phyloP scores from a whole-genome alignment of 2,113 vertebrate species.

The Galeopterus variegatus region DNA sequence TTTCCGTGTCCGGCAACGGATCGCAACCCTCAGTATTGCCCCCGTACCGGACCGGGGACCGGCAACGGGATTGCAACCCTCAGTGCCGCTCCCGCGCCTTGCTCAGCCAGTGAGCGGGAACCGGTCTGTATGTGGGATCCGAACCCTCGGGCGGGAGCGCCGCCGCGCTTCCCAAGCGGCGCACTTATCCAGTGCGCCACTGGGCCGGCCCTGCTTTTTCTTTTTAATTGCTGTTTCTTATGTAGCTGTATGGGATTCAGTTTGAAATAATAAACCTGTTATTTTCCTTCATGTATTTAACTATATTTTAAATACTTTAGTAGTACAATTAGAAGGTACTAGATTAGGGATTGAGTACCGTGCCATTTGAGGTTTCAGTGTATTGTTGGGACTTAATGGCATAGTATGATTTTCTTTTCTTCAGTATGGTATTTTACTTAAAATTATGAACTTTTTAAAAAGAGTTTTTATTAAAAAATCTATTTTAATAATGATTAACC shows the following conservation, averaged over 20 bases:
- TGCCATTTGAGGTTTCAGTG: neutral
- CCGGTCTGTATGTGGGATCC: too few relatives aligned
- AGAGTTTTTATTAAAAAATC: neutral
- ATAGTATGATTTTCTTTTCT: neutral
- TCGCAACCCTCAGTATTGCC: too few relatives aligned
- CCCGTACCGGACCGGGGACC: too few relatives aligned
- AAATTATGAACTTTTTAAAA: constrained; percentile 3
- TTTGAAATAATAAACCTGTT: constrained; percentile 29
- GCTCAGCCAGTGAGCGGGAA: too few relatives aligned
- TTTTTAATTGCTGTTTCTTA: constrained; percentile 32
- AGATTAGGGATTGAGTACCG: neutral
- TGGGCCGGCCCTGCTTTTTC: too few relatives aligned
- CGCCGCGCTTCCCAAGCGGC: too few relatives aligned
- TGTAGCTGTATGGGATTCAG: neutral
- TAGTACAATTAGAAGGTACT: neutral
- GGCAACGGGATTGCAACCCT: too few relatives aligned
- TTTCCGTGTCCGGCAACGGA: too few relatives aligned
- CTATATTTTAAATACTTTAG: neutral
- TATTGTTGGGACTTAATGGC: neutral
- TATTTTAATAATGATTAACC: constrained; percentile 5
- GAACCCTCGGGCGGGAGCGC: too few relatives aligned
- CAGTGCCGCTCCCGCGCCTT: too few relatives aligned
- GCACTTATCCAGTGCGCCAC: too few relatives aligned
- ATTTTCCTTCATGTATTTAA: neutral
- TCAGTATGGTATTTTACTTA: constrained; percentile 9